These are phyloP conservation scores for Pterobdella sp. DNA, from an alignment of 2,888 invertebrate genomes.

Conservation along the genomic window DNA sequence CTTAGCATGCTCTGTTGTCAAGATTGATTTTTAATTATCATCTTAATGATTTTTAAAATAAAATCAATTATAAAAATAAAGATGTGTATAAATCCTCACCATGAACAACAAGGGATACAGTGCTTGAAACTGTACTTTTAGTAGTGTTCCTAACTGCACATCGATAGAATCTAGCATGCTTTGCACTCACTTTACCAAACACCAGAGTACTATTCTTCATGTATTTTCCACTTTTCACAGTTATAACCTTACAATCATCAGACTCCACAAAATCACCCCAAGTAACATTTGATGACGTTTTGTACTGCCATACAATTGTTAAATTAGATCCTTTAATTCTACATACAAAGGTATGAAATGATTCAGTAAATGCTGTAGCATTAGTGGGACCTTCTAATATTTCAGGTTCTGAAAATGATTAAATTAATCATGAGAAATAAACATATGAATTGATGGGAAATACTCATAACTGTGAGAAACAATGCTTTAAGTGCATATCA, in stretches of 20 bases:
- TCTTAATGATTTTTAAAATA: neutral
- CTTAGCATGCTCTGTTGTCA: slow-evolving; percentile 9
- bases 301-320: slow-evolving; percentile 11
- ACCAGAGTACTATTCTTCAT: neutral
- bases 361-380: slow-evolving; percentile 13
- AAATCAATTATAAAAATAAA: neutral
- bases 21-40: neutral
- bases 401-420: slow-evolving; percentile 23
- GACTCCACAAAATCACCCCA: neutral
- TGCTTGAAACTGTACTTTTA: neutral
- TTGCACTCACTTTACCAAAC: neutral
- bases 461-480: too few relatives aligned
- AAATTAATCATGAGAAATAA: too few relatives aligned
- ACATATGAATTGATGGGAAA: too few relatives aligned
- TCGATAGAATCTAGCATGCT: slow-evolving; percentile 15
- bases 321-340: neutral
- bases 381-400: slow-evolving; percentile 13
- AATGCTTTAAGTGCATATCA: too few relatives aligned
- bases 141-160: slow-evolving; percentile 5
- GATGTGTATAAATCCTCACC: neutral
- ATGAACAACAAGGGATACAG: slow-evolving; percentile 9
- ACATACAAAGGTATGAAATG: slow-evolving; percentile 4
- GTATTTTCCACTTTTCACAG: neutral
- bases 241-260: neutral
- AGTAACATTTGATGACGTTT: neutral